Percentiles rank a stretch among this genome's conserved stretches.
These are phyloP conservation scores for Mesocentrotus franciscanus DNA, from an alignment of 53 echinoderm and acorn worm species.

Conservation along the genomic window DNA sequence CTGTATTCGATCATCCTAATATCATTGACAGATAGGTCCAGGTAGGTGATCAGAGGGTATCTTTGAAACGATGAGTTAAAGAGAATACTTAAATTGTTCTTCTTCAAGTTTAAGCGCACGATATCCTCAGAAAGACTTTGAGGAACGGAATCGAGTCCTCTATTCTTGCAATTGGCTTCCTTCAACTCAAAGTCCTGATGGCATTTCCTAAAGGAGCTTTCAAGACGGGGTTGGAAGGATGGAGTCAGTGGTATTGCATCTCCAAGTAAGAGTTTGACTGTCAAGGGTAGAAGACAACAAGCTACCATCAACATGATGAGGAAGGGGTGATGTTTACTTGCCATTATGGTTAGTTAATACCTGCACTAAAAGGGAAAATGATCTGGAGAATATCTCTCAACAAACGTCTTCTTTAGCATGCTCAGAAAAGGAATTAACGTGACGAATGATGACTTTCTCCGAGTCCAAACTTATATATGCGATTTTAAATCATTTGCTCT, in stretches of 20 bases:
- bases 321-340: neutral
- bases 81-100: neutral
- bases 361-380: too few species aligned
- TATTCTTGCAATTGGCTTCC: neutral
- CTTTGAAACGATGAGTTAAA: slow-evolving; percentile 1
- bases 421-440: too few species aligned
- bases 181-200: neutral
- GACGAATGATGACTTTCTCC: too few species aligned
- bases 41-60: neutral
- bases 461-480: too few species aligned
- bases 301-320: neutral
- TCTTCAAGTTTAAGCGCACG: neutral
- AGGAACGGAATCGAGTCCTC: neutral
- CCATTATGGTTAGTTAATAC: neutral
- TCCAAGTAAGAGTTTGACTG: neutral
- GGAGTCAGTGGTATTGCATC: neutral
- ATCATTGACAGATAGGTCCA: neutral
- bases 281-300: neutral
- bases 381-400: too few species aligned
- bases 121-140: neutral
- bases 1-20: neutral
- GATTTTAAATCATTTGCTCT: too few species aligned
- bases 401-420: too few species aligned
- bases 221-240: neutral
- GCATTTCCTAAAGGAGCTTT: neutral